Percentiles rank a stretch among this genome's conserved stretches.
Evolutionary conservation across 2,113 vertebrate genomes (phyloP).

Genomic region (Anser cygnoides): DNA sequence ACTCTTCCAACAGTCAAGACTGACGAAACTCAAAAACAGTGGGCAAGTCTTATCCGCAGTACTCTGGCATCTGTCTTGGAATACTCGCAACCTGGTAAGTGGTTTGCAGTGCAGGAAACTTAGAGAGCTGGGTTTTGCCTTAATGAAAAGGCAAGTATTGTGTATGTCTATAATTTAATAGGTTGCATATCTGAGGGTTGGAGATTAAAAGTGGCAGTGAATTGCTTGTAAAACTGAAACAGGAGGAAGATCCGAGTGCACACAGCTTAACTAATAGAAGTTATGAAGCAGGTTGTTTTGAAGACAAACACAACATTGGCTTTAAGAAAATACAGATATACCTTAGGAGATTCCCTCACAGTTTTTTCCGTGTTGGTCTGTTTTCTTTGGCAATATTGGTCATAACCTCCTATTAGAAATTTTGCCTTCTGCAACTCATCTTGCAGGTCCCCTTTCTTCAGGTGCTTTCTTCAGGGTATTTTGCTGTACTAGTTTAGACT

Average conservation of each 20-base stretch:
- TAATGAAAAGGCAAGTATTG: neutral
- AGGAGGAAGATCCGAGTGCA: neutral
- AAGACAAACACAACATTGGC: neutral
- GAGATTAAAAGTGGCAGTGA: neutral
- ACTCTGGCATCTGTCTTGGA: constrained; percentile 93
- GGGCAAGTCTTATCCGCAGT: constrained; percentile 94
- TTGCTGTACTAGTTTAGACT: neutral
- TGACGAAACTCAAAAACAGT: constrained; percentile 88
- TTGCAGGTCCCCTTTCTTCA: neutral
- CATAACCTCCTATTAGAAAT: neutral
- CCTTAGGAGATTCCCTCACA: neutral
- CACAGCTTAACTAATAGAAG: neutral
- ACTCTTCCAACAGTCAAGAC: constrained; percentile 85
- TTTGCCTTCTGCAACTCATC: neutral
- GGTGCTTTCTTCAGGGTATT: neutral
- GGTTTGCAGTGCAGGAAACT: neutral
- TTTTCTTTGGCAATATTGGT: neutral
- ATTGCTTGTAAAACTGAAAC: neutral
- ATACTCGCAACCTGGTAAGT: constrained; percentile 89
- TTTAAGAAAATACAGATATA: neutral
- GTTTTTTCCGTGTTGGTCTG: neutral
- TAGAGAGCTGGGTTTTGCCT: neutral
- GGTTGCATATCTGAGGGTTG: neutral
- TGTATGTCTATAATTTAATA: neutral
- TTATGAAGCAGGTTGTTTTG: neutral